Percentiles rank a stretch among this genome's conserved stretches.
These are phyloP conservation scores for Percopsis omiscomaycus DNA, from an alignment of 2,797 vertebrate species.

Conservation along the genomic window DNA sequence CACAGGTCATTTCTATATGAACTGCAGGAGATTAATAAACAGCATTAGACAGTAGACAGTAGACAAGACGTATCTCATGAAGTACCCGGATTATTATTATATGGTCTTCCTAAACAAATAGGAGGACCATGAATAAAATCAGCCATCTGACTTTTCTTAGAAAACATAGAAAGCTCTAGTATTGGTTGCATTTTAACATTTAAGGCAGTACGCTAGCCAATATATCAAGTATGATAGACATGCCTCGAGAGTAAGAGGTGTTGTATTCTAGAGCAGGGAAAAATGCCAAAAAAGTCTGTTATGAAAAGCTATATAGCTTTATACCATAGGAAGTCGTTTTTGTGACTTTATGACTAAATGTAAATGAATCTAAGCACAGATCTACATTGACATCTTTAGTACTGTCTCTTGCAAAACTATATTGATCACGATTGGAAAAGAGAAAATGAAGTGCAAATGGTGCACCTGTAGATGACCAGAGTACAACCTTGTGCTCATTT, in stretches of 20 bases:
- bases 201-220: neutral
- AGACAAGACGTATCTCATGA: neutral
- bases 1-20: conserved; percentile 91
- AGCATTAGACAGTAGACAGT: conserved; percentile 32
- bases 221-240: conserved; percentile 24
- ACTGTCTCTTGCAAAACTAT: neutral
- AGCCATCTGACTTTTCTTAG: conserved; percentile 9
- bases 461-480: neutral
- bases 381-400: neutral
- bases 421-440: neutral
- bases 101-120: neutral
- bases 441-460: neutral
- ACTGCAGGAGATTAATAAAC: conserved; percentile 38
- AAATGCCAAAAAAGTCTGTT: conserved; percentile 6
- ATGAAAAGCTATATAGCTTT: neutral
- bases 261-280: conserved; percentile 25
- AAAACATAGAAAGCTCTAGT: conserved; percentile 28
- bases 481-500: neutral
- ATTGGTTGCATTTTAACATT: neutral
- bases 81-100: no score
- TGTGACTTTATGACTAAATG: neutral
- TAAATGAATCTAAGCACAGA: neutral
- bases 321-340: neutral
- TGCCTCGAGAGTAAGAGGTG: conserved; percentile 8
- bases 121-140: neutral